Evolutionary conservation across 2,113 vertebrate species (phyloP).

Genomic region (Sylvia atricapilla): DNA sequence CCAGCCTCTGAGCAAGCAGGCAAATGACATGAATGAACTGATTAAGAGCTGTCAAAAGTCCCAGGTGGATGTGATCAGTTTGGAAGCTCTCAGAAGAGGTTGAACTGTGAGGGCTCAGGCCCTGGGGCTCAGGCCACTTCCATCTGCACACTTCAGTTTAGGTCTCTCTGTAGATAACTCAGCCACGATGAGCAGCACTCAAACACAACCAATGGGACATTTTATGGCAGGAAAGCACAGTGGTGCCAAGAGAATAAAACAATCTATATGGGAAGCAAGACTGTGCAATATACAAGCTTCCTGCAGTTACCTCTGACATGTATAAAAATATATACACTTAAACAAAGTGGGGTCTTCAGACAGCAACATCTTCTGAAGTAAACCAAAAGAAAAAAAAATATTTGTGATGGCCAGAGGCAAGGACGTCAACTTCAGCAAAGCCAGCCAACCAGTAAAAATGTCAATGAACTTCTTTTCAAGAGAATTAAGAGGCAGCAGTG

Average conservation of each 20-base stretch:
- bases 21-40: background rate
- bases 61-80: background rate
- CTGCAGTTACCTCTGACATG: background rate
- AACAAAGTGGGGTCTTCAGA: background rate
- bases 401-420: conserved; percentile 1
- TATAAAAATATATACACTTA: background rate
- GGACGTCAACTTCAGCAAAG: background rate
- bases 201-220: background rate
- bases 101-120: background rate
- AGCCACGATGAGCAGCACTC: background rate
- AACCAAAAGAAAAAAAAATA: background rate
- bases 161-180: background rate
- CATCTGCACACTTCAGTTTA: accelerated
- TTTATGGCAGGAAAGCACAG: background rate
- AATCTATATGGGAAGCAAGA: background rate
- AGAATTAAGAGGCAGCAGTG: background rate
- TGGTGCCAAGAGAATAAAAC: background rate
- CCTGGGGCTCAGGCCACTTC: background rate
- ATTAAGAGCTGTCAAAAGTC: background rate
- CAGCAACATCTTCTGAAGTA: background rate
- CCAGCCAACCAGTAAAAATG: conserved; percentile 42
- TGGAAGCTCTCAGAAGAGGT: background rate
- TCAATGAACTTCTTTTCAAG: conserved; percentile 44
- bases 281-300: background rate
- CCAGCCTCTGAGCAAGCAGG: background rate